Evolutionary conservation across 2,888 invertebrate species (phyloP), one percentile per base, ranked within the genome.

Genomic region (Spisula solida): DNA sequence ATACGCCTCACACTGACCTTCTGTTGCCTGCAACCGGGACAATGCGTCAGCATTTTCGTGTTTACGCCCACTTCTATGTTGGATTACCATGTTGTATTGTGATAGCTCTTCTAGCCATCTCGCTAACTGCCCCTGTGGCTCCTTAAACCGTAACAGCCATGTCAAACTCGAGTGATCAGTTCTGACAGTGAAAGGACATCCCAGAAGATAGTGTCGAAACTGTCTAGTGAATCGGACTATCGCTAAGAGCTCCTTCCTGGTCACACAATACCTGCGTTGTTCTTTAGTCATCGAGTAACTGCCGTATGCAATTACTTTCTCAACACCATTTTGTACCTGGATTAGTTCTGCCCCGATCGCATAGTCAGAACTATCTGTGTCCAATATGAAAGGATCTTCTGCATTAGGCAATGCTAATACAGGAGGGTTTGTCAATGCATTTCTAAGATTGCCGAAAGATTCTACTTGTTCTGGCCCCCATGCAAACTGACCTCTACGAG

Each of bases 81-180:
- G n/a, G 5, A 83, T 41, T 8, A 10, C 25, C 83, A 83, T 83
- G 16, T 66, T 41, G 60, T 85, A 91, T 18, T 41, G 79, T 12
- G 34, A 34, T 16, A 79, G 20, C 79, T 79, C 79, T n/a, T n/a
- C n/a, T n/a, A n/a, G n/a, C n/a, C n/a, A n/a, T n/a, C n/a, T n/a
- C n/a, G n/a, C n/a, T n/a, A 84, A n/a, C 34, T 86, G 86, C 1
- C 86, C 88, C 18, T 41, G n/a, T 4, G 80, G 85, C 18, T 81
- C 31, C 48, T 79, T 70, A 20, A 87, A 85, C 2, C 51, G 86
- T 18, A 89, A 18, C 20, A 85, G 81, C 85, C 90, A 90, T 0
- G 56, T 70, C 8, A 90, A 29, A 81, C 88, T 88, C 8, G 29
- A 60, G 51, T 91, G 91, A 51, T 91, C 89, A 66, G 91, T 91